Base-by-base conservation (phyloP, 2,113 vertebrate genomes). In the Antechinus stuartii region DNA sequence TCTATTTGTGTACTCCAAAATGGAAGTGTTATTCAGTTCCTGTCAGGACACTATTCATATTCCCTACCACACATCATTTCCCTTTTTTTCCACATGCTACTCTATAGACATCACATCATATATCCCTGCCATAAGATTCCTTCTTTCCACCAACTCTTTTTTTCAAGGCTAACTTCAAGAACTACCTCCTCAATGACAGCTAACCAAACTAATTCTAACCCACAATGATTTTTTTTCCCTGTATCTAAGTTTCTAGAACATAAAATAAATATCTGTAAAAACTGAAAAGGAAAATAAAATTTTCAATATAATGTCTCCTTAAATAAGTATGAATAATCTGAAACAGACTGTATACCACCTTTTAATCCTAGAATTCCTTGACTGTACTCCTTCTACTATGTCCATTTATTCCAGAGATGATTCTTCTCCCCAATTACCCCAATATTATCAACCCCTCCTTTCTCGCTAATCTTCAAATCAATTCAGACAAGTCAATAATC, bases 1-100 rank as follows among this genome's bases (percentile, higher is more conserved):
- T 52, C 50, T 52, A 52, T 49, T 91, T 97, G 95, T 56, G 42
- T 35, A 76, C 93, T 25, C 53, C 94, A 97, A 96, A 89, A 92
- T 4, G 12, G 3, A 30, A 91, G 89, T 56, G 54, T 1, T 91
- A 23, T 89, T 92, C 42, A 91, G 26, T 57, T 95, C 25, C 90
- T 91, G 27, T 1, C 61, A 46, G 24, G 50, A 54, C 90, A 95
- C 89, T 91, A 93, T 92, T 42, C 90, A 53, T 54, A 92, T 23
- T 4, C 56, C 35, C 35, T 46, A 76, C 0, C 19, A 84, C 7
- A 84, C 23, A 68, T 84, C n/a, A 42, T 84, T 30, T 84, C n/a
- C 68, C 42, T 84, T 84, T 84, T 16, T 84, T 84, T 84, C 35
- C 7, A 42, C n/a, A 84, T 7, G 16, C 68, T 42, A 1, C 19